Evolutionary conservation across 2,888 invertebrate genomes (phyloP), one percentile per base, ranked within the genome.

Genomic region (Dryadula phaetusa): DNA sequence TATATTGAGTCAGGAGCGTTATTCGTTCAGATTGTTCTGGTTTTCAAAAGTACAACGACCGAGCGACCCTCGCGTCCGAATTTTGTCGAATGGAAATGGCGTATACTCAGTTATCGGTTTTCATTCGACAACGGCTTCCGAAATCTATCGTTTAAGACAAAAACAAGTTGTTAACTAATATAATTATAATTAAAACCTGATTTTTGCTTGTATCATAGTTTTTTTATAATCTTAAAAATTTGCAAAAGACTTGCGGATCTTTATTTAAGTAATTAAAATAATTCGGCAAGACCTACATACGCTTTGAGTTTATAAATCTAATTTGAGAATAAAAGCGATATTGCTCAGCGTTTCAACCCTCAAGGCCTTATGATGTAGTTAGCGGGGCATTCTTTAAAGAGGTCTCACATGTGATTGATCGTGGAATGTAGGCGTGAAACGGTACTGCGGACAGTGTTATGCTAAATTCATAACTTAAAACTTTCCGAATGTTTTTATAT

Each of bases 51-150:
- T 72, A 72, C 73, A 73, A 70, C 66, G 73, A 72, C 73, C 77
- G 66, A 70, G 66, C 75, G 74, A 73, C 74, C 73, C 71, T 70
- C 56, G 64, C 69, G 74, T 69, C 73, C 73, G 74, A 74, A 74
- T 72, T 72, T 70, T 67, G 70, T 72, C 67, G 62, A 73, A 74
- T 74, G 72, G 66, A 71, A 73, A 70, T 67, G 60, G 65, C 67
- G 73, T 62, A 60, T 60, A 65, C 46, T 56, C 56, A 42, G 64
- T 62, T 69, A 67, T 74, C 71, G 68, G 66, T 63, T 73, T 71
- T 64, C 64, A 54, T 67, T 66, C 62, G 54, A 68, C 67, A 62
- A 64, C 46, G 62, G 69, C 65, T 67, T 69, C 65, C 64, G 65
- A 62, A 62, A 37, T 34, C 42, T 52, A 62, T 46, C 49, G 25